Evolutionary conservation across 2,113 vertebrate genomes (phyloP), one percentile per base, ranked within the genome.

Genomic region (Clarias macrocephalus): DNA sequence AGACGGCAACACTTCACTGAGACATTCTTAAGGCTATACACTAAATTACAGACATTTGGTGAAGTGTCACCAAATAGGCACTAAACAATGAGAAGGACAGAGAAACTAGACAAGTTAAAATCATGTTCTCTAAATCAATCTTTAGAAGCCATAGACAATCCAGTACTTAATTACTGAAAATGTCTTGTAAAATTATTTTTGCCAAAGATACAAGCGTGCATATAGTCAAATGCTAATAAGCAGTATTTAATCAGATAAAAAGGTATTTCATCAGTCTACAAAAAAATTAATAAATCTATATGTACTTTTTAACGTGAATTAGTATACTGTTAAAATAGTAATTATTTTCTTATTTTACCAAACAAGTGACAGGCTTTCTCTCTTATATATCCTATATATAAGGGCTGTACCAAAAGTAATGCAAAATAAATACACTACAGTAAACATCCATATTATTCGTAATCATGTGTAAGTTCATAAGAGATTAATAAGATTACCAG

Each of bases 121-220:
- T 77, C 59, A 77, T 65, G 73, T 72, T 85, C 54, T 62, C 25
- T 63, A 81, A 87, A 86, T 25, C 5, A 77, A 18, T 85, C 18
- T 88, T 10, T 85, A 82, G 19, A 37, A 66, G 52, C 37, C 13
- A 33, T 65, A 82, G n/a, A 28, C 84, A 30, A 18, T 33, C 66
- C 63, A 65, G 0, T 28, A 3, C 65, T 66, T 65, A 3, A 15
- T n/a, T 8, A 37, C 25, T 37, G 66, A 68, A 68, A 37, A 73
- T 23, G 10, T 73, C 37, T 10, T 73, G 19, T 37, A 37, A 37
- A 37, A 7, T 65, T 68, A 12, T 28, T 18, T 70, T 70, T 70
- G 68, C 3, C 30, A 19, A 12, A 12, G 63, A 65, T n/a, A 65
- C 1, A 18, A 33, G 16, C 0, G 9, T 19, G 15, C 2, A 10